phyloP scores from a whole-genome alignment of 2,888 invertebrate species.

The Dioctria rufipes region DNA sequence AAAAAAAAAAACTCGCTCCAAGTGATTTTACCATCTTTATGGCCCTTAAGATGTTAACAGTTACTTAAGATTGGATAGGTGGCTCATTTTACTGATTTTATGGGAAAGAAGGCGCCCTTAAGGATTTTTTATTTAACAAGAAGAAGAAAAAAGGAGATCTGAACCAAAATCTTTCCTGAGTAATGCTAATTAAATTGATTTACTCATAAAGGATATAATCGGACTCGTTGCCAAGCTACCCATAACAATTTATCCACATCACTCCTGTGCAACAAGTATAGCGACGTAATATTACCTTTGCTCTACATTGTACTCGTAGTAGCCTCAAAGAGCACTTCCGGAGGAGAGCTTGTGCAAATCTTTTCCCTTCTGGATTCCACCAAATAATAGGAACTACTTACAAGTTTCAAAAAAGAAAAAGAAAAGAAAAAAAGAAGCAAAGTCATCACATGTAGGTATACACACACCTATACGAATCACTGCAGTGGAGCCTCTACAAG shows the following conservation, averaged over 20 bases:
- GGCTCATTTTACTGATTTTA: conserved; percentile 18
- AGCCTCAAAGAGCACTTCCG: background rate
- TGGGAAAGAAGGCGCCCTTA: background rate
- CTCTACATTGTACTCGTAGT: too few relatives aligned
- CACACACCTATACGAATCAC: conserved; percentile 1
- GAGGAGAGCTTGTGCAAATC: conserved; percentile 1
- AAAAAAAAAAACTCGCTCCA: background rate
- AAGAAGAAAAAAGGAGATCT: too few relatives aligned
- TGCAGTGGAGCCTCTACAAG: background rate
- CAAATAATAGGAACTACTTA: too few relatives aligned
- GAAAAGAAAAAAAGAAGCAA: conserved; percentile 8
- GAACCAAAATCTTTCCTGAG: background rate
- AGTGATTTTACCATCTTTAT: conserved; percentile 43
- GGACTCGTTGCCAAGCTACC: too few relatives aligned
- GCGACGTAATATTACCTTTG: too few relatives aligned
- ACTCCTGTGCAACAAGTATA: too few relatives aligned
- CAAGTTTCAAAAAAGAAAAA: background rate
- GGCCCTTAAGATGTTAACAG: conserved; percentile 19
- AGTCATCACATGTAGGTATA: background rate
- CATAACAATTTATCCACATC: too few relatives aligned
- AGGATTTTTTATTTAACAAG: background rate
- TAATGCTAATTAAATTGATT: conserved; percentile 15
- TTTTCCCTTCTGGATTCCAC: background rate
- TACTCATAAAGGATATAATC: background rate
- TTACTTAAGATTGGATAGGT: conserved; percentile 4